Evolutionary conservation across 35 echinoderm and acorn worm genomes (phyloP), one percentile per base, ranked within the genome.

Genomic region (Anneissia japonica): DNA sequence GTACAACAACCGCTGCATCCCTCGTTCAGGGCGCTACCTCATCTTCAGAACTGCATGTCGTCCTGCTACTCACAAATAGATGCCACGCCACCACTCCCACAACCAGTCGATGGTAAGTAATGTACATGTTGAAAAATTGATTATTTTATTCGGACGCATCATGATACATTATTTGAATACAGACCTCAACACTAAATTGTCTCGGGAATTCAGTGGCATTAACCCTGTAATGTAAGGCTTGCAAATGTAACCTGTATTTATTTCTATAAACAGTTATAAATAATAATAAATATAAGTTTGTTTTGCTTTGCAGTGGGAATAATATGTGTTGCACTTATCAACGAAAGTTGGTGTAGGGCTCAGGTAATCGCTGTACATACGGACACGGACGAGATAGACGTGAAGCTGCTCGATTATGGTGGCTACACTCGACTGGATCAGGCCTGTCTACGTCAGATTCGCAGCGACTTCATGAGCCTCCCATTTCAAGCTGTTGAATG

Each of bases 401-500:
- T 98, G 16, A 77, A 84, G 30, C 91, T 98, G 74, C 32, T 93
- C 31, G 95, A 98, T 89, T 98, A 94, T 73, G 95, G 95, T 29
- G 95, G 95, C 35, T 98, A 98, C 39, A 89, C 88, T 29, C 82
- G 95, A 31, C 51, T 85, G 11, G 91, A 93, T 31, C 86, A 79
- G 37, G 76, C 46, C 39, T 77, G 51, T 34, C 82, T 98, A 11
- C 77, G 86, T n/a, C 91, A 98, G 80, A 91, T 98, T 39, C 82
- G 95, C 35, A 91, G 88, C 23, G 95, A 98, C 79, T 98, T 98
- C 75, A 79, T 98, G 72, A 81, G 87, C n/a, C 77, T 98, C 34
- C 95, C 95, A 73, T 98, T 98, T 79, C 95, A 98, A 79, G 95
- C 95, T 55, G 81, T 82, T 1, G 95, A 98, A 84, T 98, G 95